Base-by-base conservation (phyloP, 2,113 vertebrate species). In the human region DNA sequence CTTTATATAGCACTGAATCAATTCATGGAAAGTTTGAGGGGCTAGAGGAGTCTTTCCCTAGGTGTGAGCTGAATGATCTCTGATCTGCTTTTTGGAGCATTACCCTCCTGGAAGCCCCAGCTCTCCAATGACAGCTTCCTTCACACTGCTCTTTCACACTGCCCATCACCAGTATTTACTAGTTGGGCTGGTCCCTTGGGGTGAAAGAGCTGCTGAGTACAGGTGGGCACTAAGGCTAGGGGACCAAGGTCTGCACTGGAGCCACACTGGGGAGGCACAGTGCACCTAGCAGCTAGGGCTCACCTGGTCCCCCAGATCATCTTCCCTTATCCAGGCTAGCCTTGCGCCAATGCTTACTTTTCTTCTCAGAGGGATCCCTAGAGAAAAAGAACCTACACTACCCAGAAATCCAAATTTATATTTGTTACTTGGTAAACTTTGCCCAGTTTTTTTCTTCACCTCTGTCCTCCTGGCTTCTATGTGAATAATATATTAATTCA, bases 401-500 rank as follows among this genome's bases (percentile, higher is more conserved):
- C 16, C 45, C 72, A 70, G 57, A 89, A 80, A 93, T 38, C 8
- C 68, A 94, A 50, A 38, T 40, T 96, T 9, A 3, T 55, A 25
- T 78, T 86, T 80, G 38, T 55, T 73, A 18, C 20, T 70, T 92
- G 73, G n/a, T 70, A 61, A 72, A 76, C 48, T 89, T 81, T 4
- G 27, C 68, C 89, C 73, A 30, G 16, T 27, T 59, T 88, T 88
- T 86, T 45, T 22, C 75, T 86, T 86, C 81, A 48, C 73, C 43
- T 75, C 6, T 94, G 61, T 82, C 88, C 43, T 82, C 50, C 70
- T 78, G 14, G 43, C 20, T 96, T 96, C 84, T 87, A 25, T 76
- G 38, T 38, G 83, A 84, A 87, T 92, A 79, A 64, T 32, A 83
- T 30, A 80, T 38, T 84, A 95, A 80, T 95, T 96, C 57, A 85